Base-by-base conservation (phyloP, 2,888 invertebrate species). In the Platynereis dumerilii region DNA sequence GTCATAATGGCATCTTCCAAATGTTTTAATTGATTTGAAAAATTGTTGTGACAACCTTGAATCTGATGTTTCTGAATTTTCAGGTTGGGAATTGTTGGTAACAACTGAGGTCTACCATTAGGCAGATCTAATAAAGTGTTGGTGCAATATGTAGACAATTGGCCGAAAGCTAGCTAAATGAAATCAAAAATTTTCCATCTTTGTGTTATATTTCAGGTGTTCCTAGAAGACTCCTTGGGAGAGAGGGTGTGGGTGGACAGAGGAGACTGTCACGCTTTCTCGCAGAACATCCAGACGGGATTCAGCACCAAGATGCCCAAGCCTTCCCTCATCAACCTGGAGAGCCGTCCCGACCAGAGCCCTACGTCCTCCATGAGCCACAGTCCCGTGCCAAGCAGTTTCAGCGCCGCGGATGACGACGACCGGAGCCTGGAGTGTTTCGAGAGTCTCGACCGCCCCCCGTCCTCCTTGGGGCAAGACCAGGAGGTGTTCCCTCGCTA, bases 201-300 rank as follows among this genome's bases (percentile, higher is more conserved):
- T 39, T 17, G 44, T 39, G 10, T 42, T 24, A 22, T 29, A 1
- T 70, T 85, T 5, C 77, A 93, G 90, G 88, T 93, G 0, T 97
- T 94, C 83, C 90, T 96, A 67, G 97, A 98, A 79, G 97, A 98
- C 86, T 93, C 96, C 0, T 86, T 95, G 1, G 94, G 93, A 53
- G 97, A 98, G 78, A 87, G 96, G 44, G 88, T 92, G 72, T 97
- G 97, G 94, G 93, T 96, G 24, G 97, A 97, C 81, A 90, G 92
- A 75, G 90, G 92, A 0, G 92, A 93, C 85, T 96, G 96, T 82
- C 91, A 92, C 78, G 90, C 91, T 26, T 92, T 96, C 80, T 93
- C 94, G 0, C 93, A 94, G 75, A 97, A 96, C 82, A 91, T 97
- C 58, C 87, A 91, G 63, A 92, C 92, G 0, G 93, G 92, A 0